Percentiles rank a stretch among this genome's conserved stretches.
These are phyloP conservation scores for Lepidurus apus DNA, from an alignment of 1,140 invertebrate species.

Conservation along the genomic window DNA sequence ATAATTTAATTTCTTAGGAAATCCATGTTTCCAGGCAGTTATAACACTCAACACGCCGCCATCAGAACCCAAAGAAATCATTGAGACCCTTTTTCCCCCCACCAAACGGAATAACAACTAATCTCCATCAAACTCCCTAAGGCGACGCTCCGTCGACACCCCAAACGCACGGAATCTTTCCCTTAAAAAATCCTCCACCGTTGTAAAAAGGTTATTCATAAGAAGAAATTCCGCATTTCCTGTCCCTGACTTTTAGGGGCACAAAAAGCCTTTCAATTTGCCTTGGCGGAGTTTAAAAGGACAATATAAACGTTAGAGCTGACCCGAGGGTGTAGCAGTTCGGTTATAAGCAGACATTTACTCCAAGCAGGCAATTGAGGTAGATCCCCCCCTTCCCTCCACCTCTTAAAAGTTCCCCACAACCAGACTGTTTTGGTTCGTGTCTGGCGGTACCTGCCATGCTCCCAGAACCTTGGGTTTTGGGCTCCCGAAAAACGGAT, in stretches of 20 bases:
- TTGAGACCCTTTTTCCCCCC: no score
- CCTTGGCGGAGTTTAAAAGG: not conserved
- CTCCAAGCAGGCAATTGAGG: not conserved
- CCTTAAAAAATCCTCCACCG: not conserved
- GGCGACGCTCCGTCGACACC: no score
- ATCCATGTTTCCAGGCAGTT: no score
- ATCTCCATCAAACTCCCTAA: no score
- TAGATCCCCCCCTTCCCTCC: not conserved
- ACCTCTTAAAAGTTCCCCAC: not conserved
- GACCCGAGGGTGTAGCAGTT: not conserved
- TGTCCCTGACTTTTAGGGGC: not conserved
- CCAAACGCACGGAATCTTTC: no score
- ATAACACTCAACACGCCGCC: no score
- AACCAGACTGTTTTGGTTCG: not conserved
- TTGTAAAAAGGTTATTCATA: not conserved
- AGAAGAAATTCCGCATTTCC: not conserved
- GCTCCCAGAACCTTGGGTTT: not conserved
- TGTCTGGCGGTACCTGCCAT: slow-evolving; percentile 2
- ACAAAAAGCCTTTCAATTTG: slow-evolving; percentile 6
- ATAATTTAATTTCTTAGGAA: no score
- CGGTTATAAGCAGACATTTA: slow-evolving; percentile 14
- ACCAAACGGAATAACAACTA: no score
- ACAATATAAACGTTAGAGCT: not conserved
- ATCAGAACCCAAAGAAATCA: no score
- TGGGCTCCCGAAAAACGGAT: not conserved